phyloP scores from a whole-genome alignment of 2,888 invertebrate genomes.

The Nomada ruficornis region DNA sequence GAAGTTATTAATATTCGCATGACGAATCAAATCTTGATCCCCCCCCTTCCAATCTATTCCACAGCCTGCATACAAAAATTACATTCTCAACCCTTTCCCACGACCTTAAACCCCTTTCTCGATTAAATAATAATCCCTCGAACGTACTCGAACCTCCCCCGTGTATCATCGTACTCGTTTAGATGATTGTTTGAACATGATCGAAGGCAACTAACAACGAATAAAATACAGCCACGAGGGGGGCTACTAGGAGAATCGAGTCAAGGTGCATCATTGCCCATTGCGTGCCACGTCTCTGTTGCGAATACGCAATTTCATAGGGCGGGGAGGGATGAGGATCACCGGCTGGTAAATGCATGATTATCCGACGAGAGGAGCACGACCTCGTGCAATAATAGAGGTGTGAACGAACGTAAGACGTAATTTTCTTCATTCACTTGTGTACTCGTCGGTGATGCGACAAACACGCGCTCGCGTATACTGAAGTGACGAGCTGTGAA shows the following conservation, averaged over 20 bases:
- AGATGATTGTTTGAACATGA: not conserved
- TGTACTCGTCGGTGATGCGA: slow-evolving; percentile 11
- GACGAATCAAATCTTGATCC: too few relatives aligned
- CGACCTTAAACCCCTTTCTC: not conserved
- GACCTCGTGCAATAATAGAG: slow-evolving; percentile 44
- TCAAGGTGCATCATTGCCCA: slow-evolving; percentile 34
- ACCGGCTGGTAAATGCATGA: slow-evolving; percentile 44
- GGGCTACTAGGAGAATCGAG: not conserved
- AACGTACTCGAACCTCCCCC: not conserved
- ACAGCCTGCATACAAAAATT: not conserved
- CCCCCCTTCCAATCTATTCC: not conserved
- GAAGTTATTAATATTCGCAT: too few relatives aligned
- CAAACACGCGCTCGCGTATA: not conserved
- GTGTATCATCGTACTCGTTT: slow-evolving; percentile 7
- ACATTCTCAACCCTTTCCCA: slow-evolving; percentile 17
- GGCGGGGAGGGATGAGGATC: slow-evolving; percentile 18
- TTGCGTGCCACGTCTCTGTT: slow-evolving; percentile 24
- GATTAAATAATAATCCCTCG: slow-evolving; percentile 4
- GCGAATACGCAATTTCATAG: slow-evolving; percentile 33
- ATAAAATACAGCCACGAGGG: not conserved
- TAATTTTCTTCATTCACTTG: slow-evolving; percentile 55
- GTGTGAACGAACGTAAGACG: slow-evolving; percentile 59
- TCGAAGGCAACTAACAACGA: slow-evolving; percentile 5
- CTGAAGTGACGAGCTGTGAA: slow-evolving; percentile 4
- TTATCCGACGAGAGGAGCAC: slow-evolving; percentile 33